Evolutionary conservation across 2,888 invertebrate species (phyloP).

Genomic region (Catocala fraxini): DNA sequence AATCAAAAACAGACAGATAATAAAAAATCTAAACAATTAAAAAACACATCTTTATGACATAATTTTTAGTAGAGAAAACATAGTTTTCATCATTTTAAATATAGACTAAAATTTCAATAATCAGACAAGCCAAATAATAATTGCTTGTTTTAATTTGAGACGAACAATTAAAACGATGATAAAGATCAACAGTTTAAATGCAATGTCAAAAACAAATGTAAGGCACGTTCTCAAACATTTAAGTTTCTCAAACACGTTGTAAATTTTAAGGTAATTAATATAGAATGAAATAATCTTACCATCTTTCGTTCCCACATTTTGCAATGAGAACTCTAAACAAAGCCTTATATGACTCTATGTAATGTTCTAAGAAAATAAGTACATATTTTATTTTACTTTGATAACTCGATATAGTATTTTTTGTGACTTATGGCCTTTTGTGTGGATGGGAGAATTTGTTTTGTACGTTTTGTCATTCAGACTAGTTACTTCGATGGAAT

Average conservation of each 20-base stretch:
- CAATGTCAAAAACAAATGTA: constrained; percentile 8
- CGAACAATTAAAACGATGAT: constrained; percentile 19
- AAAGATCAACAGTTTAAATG: constrained; percentile 16
- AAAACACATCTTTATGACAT: too few species aligned
- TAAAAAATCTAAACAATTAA: too few species aligned
- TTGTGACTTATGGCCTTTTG: constrained; percentile 38
- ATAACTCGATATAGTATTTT: constrained; percentile 33
- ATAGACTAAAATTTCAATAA: neutral
- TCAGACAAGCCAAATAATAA: neutral
- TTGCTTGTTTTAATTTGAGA: neutral
- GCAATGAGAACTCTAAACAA: constrained; percentile 50
- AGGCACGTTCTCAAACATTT: constrained; percentile 4
- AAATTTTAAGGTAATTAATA: constrained; percentile 49
- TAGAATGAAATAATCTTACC: constrained; percentile 33
- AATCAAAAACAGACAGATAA: too few species aligned
- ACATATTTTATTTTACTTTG: constrained; percentile 31
- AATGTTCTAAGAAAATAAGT: constrained; percentile 35
- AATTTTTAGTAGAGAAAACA: neutral
- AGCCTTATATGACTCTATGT: constrained; percentile 34
- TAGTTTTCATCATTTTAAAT: neutral
- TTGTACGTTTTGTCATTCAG: too few species aligned
- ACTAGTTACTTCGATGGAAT: too few species aligned
- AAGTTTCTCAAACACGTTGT: constrained; percentile 40
- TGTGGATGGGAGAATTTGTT: constrained; percentile 18
- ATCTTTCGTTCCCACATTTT: constrained; percentile 50